Conservation (phyloP, 2,888 invertebrate genomes). For the Pecten maximus region DNA sequence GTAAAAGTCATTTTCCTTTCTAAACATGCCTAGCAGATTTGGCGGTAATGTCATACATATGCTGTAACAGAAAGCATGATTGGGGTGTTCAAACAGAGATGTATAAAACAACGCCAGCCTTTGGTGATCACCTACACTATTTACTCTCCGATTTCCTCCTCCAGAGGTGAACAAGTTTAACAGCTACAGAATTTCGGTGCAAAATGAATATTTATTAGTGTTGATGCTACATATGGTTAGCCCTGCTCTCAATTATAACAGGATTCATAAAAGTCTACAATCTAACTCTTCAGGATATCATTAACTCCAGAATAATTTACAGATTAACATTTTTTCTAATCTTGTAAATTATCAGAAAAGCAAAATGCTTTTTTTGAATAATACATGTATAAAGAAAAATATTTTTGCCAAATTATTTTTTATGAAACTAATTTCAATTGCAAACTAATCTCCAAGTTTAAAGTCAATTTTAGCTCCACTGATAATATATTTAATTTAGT, state of each 20-base stretch:
- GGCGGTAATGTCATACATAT: conserved; percentile 56
- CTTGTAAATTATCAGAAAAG: too few species aligned
- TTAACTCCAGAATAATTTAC: neutral
- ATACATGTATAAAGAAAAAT: too few species aligned
- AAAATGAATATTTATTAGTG: conserved; percentile 27
- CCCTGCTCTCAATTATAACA: neutral
- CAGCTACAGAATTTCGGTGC: neutral
- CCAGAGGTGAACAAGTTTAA: conserved; percentile 14
- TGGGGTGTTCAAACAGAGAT: conserved; percentile 36
- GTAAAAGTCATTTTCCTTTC: conserved; percentile 55
- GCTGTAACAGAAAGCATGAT: conserved; percentile 39
- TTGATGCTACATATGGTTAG: neutral
- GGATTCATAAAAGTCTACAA: neutral
- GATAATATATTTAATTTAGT: neutral
- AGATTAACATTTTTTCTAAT: neutral
- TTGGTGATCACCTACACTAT: conserved; percentile 31
- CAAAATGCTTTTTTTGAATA: too few species aligned
- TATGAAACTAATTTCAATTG: neutral
- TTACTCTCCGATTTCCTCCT: conserved; percentile 31
- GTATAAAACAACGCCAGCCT: conserved; percentile 35
- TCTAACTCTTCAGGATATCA: neutral
- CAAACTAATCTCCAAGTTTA: neutral
- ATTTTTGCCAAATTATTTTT: neutral
- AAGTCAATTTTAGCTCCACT: neutral
- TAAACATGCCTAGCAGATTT: conserved; percentile 51